Percentiles rank a stretch among this genome's conserved stretches.
These are phyloP conservation scores for Lynx canadensis DNA, from an alignment of 2,113 vertebrate genomes.

Conservation along the genomic window DNA sequence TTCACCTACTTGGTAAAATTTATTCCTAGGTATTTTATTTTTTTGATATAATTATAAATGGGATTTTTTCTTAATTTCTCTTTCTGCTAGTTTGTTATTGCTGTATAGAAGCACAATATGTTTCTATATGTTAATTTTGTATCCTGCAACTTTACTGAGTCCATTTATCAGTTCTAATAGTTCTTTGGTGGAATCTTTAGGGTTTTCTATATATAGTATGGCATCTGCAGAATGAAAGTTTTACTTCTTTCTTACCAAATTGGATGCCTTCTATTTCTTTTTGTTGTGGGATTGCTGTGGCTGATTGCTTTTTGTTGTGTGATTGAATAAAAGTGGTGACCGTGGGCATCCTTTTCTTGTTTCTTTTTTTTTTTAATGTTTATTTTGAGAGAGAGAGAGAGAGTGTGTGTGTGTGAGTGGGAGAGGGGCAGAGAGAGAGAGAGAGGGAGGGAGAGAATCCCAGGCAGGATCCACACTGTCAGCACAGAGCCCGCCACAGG, in stretches of 20 bases:
- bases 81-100: not conserved
- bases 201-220: not conserved
- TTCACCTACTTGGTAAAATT: not conserved
- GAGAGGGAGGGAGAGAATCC: too few relatives aligned
- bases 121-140: not conserved
- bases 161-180: not conserved
- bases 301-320: not conserved
- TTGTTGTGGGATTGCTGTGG: not conserved
- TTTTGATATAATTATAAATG: not conserved
- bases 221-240: not conserved
- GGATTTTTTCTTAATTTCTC: not conserved
- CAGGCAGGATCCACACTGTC: too few relatives aligned
- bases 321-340: not conserved
- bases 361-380: too few relatives aligned
- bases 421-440: too few relatives aligned
- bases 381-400: too few relatives aligned
- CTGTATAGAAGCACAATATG: not conserved
- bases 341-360: not conserved
- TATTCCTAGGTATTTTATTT: not conserved
- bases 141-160: not conserved
- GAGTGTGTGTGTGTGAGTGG: too few relatives aligned
- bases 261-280: not conserved
- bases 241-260: not conserved
- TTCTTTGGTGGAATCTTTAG: not conserved
- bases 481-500: too few relatives aligned